Conservation (phyloP, 2,888 invertebrate species). For the Rhorus exstirpatorius region DNA sequence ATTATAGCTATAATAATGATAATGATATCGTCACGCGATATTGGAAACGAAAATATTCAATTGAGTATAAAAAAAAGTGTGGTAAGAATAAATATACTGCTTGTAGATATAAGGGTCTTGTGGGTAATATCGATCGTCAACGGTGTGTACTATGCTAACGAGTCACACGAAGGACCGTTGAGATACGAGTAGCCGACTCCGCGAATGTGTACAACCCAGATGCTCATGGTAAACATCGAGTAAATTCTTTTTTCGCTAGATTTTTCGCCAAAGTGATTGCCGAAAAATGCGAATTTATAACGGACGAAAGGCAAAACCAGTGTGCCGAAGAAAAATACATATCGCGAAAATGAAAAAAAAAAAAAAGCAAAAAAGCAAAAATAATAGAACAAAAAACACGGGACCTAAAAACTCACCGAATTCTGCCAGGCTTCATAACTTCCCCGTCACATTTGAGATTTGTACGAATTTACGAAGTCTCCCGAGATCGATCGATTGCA, state of each 20-base stretch:
- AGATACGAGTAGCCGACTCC: neutral
- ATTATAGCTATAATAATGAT: no score
- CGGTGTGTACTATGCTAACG: constrained; percentile 13
- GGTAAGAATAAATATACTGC: neutral
- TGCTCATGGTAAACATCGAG: neutral
- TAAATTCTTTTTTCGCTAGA: neutral
- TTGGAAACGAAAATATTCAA: neutral
- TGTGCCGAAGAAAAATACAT: neutral
- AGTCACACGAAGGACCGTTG: constrained; percentile 17
- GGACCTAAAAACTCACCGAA: constrained; percentile 31
- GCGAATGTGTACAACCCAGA: neutral
- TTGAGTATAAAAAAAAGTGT: neutral
- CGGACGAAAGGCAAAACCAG: neutral
- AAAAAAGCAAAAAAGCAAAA: constrained; percentile 5
- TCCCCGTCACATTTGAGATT: constrained; percentile 15
- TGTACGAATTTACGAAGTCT: neutral
- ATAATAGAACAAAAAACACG: neutral
- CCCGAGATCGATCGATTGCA: neutral
- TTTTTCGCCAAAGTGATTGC: neutral
- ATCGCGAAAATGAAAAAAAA: neutral
- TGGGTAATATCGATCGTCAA: constrained; percentile 25
- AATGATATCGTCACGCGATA: neutral
- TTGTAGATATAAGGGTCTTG: constrained; percentile 1
- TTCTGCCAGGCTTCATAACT: constrained; percentile 32
- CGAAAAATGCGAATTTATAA: neutral